Base-by-base conservation (phyloP, 2,888 invertebrate genomes). In the Steinernema carpocapsae region DNA sequence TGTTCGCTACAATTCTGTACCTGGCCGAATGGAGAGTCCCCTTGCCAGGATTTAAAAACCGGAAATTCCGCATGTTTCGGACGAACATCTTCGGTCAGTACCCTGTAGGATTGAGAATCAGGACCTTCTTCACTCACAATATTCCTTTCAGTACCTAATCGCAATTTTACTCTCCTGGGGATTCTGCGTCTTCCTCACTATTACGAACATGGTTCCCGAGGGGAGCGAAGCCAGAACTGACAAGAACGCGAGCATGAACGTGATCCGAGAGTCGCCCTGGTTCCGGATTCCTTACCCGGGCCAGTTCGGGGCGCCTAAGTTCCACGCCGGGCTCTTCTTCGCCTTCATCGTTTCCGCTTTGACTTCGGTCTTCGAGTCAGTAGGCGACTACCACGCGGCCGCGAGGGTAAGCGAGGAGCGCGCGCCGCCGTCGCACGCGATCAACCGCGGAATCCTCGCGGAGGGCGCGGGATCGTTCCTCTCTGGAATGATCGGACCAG, bases 401-500 rank as follows among this genome's bases (percentile, higher is more conserved):
- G 93, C 94, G 12, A 86, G 90, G 76, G 88, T 91, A 42, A 88
- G 89, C 19, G 93, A 92, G 37, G 93, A 93, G 0, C 92, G 93
- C 0, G 92, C 93, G 0, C 94, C 94, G 0, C 94, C 94, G 0
- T 89, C 93, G 7, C 93, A 94, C 88, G 94, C 94, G 0, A 93
- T 94, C 82, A 94, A 94, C 88, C 91, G 94, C 51, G 94, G 94
- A 0, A 92, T 94, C 46, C 92, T 92, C 45, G 92, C 93, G 0
- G 94, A 94, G 88, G 82, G 85, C 52, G 19, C 84, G 17, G 86
- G 86, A n/a, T 93, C 93, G 0, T 90, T 94, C 74, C 88, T 94
- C 56, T 93, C 93, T 0, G 94, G 94, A 0, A 90, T 94, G 3
- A 93, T 93, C 92, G 94, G 94, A 10, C 92, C 93, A 37, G 94